A percentile compares a stretch with the other conserved stretches of the same genome.
Conservation (phyloP, 2,888 invertebrate genomes). For the Leptinotarsa tumamoca region DNA sequence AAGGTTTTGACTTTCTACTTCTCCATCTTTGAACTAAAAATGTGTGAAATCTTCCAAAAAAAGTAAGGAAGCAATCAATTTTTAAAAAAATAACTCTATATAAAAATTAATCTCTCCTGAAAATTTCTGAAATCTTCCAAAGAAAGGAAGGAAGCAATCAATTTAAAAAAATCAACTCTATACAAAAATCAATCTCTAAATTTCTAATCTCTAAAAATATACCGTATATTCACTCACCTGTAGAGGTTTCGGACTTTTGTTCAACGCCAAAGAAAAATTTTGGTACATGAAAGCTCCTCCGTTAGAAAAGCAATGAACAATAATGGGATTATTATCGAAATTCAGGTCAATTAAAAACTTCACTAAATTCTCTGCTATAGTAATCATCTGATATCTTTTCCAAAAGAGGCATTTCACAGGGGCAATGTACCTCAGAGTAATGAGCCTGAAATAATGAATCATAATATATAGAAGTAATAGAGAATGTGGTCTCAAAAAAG, state of each 20-base stretch:
- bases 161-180: no score
- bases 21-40: no score
- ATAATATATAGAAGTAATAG: not conserved
- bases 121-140: not conserved
- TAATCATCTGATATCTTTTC: conserved; percentile 72
- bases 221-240: conserved; percentile 61
- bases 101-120: no score
- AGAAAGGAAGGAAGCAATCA: no score
- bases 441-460: conserved; percentile 69
- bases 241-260: conserved; percentile 68
- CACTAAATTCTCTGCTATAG: conserved; percentile 74
- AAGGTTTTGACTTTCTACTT: no score
- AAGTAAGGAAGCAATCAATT: no score
- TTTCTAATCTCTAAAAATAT: not conserved
- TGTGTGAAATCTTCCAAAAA: no score
- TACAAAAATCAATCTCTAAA: no score
- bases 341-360: conserved; percentile 76
- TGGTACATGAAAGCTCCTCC: conserved; percentile 81
- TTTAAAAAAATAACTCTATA: no score
- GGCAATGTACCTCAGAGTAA: conserved; percentile 78
- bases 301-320: conserved; percentile 82
- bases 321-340: conserved; percentile 77
- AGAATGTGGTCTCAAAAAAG: no score
- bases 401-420: conserved; percentile 77
- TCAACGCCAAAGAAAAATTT: conserved; percentile 74